Conservation (phyloP, 92 coral and sea anemone species). For the Parazoanthus swiftii region DNA sequence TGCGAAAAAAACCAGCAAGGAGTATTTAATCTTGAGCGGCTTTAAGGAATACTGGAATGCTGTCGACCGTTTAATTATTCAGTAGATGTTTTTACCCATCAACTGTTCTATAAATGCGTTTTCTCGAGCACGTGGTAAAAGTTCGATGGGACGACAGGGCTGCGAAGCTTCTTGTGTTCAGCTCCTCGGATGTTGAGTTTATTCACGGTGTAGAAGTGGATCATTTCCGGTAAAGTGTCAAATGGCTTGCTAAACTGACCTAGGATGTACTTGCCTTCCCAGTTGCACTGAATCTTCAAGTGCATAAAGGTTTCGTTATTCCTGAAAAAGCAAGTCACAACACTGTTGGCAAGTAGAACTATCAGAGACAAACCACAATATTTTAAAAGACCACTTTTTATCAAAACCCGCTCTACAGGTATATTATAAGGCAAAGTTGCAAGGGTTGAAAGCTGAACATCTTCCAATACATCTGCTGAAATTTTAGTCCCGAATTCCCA, state of each 20-base stretch:
- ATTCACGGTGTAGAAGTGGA: slow-evolving; percentile 80
- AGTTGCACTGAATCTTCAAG: slow-evolving; percentile 73
- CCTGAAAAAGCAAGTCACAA: slow-evolving; percentile 49
- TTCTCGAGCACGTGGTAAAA: slow-evolving; percentile 83
- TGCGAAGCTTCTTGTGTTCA: slow-evolving; percentile 81
- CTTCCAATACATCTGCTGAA: no score
- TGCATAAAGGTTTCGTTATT: slow-evolving; percentile 92
- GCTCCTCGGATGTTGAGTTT: slow-evolving; percentile 97
- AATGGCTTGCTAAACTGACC: slow-evolving; percentile 99
- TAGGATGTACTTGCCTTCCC: slow-evolving; percentile 77
- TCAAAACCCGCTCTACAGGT: no score
- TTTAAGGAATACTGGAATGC: neutral
- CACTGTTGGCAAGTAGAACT: neutral
- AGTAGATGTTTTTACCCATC: neutral
- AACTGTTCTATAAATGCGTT: slow-evolving; percentile 27
- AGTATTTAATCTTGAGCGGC: neutral
- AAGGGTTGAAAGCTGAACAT: no score
- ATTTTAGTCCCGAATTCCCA: no score
- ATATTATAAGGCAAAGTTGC: no score
- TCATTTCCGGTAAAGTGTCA: slow-evolving; percentile 86
- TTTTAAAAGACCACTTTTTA: neutral
- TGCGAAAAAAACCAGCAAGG: neutral
- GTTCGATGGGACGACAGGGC: slow-evolving; percentile 72
- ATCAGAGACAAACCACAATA: neutral
- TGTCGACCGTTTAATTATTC: neutral